A percentile compares a stretch with the other conserved stretches of the same genome.
These are phyloP conservation scores for Chauna torquata DNA, from an alignment of 2,113 vertebrate genomes.

Conservation along the genomic window DNA sequence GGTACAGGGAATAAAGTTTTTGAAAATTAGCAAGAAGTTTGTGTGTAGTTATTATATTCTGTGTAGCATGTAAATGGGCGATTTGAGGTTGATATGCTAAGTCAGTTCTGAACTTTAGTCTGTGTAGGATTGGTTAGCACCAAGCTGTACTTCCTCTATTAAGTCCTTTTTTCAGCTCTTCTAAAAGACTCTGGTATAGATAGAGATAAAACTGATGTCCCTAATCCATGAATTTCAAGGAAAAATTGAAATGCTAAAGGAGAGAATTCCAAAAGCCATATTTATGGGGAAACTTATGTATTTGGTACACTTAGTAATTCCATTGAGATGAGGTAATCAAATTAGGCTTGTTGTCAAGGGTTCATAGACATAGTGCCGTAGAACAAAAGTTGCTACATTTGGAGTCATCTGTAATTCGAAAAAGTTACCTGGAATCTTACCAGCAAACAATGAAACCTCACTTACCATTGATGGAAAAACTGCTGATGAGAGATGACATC, in stretches of 20 bases:
- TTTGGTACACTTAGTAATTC: neutral
- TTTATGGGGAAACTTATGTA: neutral
- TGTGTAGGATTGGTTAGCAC: neutral
- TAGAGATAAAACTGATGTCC: neutral
- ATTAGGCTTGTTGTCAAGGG: neutral
- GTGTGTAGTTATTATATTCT: neutral
- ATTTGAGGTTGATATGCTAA: no score
- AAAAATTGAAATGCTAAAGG: neutral
- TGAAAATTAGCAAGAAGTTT: neutral
- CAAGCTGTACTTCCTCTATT: neutral
- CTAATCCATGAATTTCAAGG: neutral
- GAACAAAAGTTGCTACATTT: neutral
- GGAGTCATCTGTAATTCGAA: neutral
- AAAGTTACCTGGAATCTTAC: neutral
- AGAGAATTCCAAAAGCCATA: neutral
- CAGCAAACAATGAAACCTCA: neutral
- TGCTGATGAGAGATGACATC: neutral
- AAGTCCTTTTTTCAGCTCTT: neutral
- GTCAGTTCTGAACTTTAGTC: neutral
- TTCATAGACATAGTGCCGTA: neutral
- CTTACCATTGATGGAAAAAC: neutral
- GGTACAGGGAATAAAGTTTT: neutral
- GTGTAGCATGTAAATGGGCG: rapidly evolving
- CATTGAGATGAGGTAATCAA: neutral
- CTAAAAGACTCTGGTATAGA: neutral